These are phyloP conservation scores for Phytoseiulus persimilis DNA, from an alignment of 2,888 invertebrate genomes.

Conservation along the genomic window DNA sequence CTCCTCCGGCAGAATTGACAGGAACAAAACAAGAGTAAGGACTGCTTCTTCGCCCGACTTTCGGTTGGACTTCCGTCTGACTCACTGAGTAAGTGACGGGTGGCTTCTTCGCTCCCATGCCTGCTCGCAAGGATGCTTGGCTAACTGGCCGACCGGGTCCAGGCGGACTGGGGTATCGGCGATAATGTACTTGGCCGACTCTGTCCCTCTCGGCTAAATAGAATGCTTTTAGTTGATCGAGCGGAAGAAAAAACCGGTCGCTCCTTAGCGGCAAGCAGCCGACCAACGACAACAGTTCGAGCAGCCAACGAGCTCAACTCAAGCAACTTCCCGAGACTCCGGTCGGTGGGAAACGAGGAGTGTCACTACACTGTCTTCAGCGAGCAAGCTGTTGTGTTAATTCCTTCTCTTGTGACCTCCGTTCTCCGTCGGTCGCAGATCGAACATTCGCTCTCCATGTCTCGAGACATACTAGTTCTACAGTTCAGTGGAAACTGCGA, in stretches of 20 bases:
- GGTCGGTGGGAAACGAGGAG: neutral
- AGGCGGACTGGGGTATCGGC: neutral
- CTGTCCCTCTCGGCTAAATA: slow-evolving; percentile 19
- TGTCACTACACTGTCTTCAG: neutral
- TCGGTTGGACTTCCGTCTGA: neutral
- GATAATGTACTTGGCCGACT: neutral
- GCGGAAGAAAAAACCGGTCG: slow-evolving; percentile 22
- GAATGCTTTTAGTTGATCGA: slow-evolving; percentile 35
- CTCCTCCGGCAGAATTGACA: neutral
- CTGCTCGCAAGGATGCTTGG: neutral
- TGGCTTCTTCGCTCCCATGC: neutral
- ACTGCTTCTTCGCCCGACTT: neutral
- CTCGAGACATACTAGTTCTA: too few relatives aligned
- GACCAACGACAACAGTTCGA: neutral
- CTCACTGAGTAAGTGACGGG: neutral
- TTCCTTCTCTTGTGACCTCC: neutral
- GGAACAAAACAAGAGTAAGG: neutral
- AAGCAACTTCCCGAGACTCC: neutral
- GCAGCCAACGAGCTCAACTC: neutral
- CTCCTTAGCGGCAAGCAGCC: neutral
- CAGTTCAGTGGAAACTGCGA: too few relatives aligned
- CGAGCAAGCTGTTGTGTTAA: neutral
- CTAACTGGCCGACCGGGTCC: neutral
- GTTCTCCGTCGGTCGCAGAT: neutral
- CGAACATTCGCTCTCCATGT: neutral